These are phyloP conservation scores for Chesias legatella DNA, from an alignment of 2,888 invertebrate genomes.

Conservation along the genomic window DNA sequence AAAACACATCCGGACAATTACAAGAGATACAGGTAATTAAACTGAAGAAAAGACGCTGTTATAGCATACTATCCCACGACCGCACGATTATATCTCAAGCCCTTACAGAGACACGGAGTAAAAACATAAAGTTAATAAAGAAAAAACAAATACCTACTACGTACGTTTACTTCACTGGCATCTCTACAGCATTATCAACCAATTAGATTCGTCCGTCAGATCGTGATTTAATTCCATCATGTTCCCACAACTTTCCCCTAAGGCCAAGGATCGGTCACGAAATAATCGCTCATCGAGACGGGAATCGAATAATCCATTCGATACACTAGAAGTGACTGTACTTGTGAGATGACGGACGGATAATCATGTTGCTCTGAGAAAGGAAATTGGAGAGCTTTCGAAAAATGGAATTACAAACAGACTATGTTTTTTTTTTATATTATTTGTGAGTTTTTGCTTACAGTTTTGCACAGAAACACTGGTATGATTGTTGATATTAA, in stretches of 20 bases:
- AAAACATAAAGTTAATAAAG: neutral
- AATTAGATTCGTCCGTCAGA: conserved; percentile 13
- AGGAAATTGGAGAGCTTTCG: no score
- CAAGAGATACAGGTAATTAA: no score
- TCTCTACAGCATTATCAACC: conserved; percentile 3
- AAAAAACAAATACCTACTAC: conserved; percentile 1
- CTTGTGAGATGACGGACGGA: neutral
- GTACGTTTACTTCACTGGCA: conserved; percentile 1
- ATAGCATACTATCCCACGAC: no score
- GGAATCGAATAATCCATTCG: conserved; percentile 57
- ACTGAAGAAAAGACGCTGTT: no score
- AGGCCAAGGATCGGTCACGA: conserved; percentile 48
- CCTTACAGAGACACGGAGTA: neutral
- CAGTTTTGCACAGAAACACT: no score
- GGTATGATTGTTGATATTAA: no score
- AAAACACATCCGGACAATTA: no score
- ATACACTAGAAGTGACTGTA: conserved; percentile 30
- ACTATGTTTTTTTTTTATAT: no score
- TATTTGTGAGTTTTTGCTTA: no score
- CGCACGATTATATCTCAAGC: neutral
- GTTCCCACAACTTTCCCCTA: conserved; percentile 52
- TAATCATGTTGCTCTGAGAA: conserved; percentile 3
- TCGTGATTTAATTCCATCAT: conserved; percentile 38
- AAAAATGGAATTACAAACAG: no score
- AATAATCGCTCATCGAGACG: conserved; percentile 36